Evolutionary conservation across 1,140 invertebrate genomes (phyloP), one percentile per base, ranked within the genome.

Genomic region (Leptinotarsa lineolata): DNA sequence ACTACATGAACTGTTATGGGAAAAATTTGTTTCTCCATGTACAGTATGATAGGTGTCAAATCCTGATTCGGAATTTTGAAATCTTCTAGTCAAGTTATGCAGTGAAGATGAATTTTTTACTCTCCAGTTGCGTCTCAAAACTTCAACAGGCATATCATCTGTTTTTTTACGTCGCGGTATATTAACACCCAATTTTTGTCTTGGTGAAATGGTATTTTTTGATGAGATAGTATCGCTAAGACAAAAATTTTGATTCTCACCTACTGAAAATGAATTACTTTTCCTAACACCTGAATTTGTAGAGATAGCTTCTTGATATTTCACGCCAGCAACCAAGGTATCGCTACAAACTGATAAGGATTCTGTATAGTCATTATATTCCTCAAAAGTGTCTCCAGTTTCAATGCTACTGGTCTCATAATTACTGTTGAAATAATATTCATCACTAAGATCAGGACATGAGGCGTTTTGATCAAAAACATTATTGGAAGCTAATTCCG

Each of bases 21-120:
- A 60, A 30, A 76, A 70, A 18, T 73, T 68, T 60, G 72, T 68
- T 22, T 68, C 77, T 2, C 72, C 77, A 69, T 83, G 83, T 20
- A 83, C 75, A n/a, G 83, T 84, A 68, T 83, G 79, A 76, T 84
- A 83, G 22, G 71, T 79, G 22, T 80, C 69, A 16, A 71, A 71
- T 4, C 15, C 8, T 22, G 58, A 72, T 4, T 79, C 73, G 13
- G 48, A 71, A 54, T 54, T 16, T 20, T 67, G 54, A 20, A 68
- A 72, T 21, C 66, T 67, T 72, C 70, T 76, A 60, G 70, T 66
- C 66, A 63, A n/a, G 76, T 81, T 83, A 20, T 83, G 81, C 81
- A 83, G 77, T 0, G 82, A 83, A 16, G 59, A 71, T 4, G 78
- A 80, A 69, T 81, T 78, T 72, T 80, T 80, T 5, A 74, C 67